Percentiles rank a stretch among this genome's conserved stretches.
Evolutionary conservation across 2,113 vertebrate species (phyloP).

Genomic region (Python bivittatus): DNA sequence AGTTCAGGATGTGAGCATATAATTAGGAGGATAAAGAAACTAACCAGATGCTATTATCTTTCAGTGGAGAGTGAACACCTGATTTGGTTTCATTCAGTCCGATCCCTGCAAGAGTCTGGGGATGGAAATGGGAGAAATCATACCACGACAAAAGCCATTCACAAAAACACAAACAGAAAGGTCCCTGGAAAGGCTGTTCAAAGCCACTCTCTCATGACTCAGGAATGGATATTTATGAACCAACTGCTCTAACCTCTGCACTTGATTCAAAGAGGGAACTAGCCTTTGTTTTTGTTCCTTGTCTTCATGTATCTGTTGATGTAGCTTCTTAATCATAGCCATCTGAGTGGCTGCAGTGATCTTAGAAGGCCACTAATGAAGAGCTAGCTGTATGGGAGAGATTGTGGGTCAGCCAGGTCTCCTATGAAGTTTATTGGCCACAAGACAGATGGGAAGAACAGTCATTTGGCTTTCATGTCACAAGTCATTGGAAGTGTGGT

Average conservation of each 20-base stretch:
- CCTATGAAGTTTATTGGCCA: not conserved
- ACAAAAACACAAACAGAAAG: not conserved
- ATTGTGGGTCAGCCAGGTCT: not conserved
- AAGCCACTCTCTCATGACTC: not conserved
- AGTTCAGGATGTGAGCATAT: not conserved
- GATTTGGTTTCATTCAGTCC: not conserved
- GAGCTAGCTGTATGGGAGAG: not conserved
- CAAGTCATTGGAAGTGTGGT: not conserved
- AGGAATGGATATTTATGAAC: not conserved
- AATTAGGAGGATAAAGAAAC: not conserved
- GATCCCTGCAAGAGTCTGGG: not conserved
- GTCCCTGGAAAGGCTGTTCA: not conserved
- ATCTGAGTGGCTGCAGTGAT: not conserved
- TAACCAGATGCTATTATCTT: not conserved
- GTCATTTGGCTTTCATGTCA: not conserved
- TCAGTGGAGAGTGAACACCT: not conserved
- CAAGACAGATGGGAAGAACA: not conserved
- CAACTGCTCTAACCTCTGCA: not conserved
- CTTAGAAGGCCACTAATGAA: not conserved
- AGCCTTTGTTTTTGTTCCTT: not conserved
- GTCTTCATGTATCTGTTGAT: slow-evolving; percentile 7
- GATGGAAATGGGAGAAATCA: not conserved
- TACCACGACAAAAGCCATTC: not conserved
- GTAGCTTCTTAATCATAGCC: slow-evolving; percentile 7
- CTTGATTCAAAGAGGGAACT: slow-evolving; percentile 1